Evolutionary conservation across 2,888 invertebrate genomes (phyloP), one percentile per base, ranked within the genome.

Genomic region (Geophilus truncorum): DNA sequence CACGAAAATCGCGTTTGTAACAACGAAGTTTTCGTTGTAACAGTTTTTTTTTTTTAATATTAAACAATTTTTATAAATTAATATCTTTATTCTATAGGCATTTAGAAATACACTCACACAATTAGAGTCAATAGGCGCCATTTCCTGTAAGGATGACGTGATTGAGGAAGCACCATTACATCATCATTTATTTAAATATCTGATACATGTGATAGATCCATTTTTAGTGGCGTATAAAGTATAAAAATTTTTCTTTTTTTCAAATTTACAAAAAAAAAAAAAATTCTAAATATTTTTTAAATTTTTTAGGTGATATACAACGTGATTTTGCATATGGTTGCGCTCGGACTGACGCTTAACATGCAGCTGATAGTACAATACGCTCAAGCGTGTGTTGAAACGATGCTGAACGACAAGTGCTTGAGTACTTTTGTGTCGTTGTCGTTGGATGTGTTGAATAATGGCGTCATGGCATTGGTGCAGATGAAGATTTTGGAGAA

Each of bases 371-470:
- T 51, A 4, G 51, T 51, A 15, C 30, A 34, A n/a, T 25, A 77
- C 12, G 77, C 77, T 77, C 77, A 77, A 21, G 77, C 77, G 32
- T 77, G 77, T 30, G 18, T 77, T 12, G 77, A 77, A n/a, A 9
- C 7, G 12, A 7, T 77, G 32, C 18, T 77, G 77, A 30, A 10
- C 25, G 10, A 34, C 3, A 32, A 21, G 12, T 32, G 32, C 34
- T 9, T 77, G 12, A 77, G 7, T 28, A 25, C 6, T 34, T 77
- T n/a, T 18, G 15, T 30, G 2, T 25, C 32, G 4, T 18, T 77
- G 4, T 77, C 77, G 15, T 18, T 77, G 30, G 77, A 77, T 34
- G 5, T 32, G 25, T 34, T 77, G 32, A 77, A 77, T 34, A 77
- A 77, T 30, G 32, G 9, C n/a, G 36, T 77, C n/a, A 21, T 77